Percentiles rank a stretch among this genome's conserved stretches.
Conservation (phyloP, 2,113 vertebrate species). For the Sinocyclocheilus grahami region DNA sequence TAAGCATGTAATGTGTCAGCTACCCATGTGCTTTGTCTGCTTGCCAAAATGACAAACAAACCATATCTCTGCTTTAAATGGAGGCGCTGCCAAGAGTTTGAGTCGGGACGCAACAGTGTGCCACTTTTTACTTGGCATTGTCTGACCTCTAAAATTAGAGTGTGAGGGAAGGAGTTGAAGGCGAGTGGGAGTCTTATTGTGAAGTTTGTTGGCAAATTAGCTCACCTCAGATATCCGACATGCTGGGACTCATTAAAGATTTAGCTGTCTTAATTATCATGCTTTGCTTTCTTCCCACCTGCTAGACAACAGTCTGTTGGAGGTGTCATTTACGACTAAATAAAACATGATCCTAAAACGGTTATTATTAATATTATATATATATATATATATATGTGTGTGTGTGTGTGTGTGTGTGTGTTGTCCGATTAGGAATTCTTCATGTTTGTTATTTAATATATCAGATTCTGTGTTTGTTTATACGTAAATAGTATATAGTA, state of each 20-base stretch:
- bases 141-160: constrained; percentile 45
- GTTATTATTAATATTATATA: neutral
- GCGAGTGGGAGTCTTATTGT: neutral
- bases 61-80: constrained; percentile 17
- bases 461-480: neutral
- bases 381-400: neutral
- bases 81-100: neutral
- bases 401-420: neutral
- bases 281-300: neutral
- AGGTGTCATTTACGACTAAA: constrained; percentile 1
- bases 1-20: neutral
- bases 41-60: constrained; percentile 31
- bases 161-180: neutral
- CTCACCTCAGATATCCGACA: constrained; percentile 2
- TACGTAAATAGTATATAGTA: neutral
- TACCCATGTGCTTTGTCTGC: neutral
- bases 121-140: constrained; percentile 47
- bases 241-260: neutral
- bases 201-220: constrained; percentile 34
- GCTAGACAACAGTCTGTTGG: neutral
- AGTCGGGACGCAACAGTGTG: constrained; percentile 15
- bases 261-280: constrained; percentile 19
- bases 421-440: neutral
- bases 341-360: neutral
- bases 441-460: neutral